Conservation (phyloP, 2,797 vertebrate species). For the Thamnophis elegans region DNA sequence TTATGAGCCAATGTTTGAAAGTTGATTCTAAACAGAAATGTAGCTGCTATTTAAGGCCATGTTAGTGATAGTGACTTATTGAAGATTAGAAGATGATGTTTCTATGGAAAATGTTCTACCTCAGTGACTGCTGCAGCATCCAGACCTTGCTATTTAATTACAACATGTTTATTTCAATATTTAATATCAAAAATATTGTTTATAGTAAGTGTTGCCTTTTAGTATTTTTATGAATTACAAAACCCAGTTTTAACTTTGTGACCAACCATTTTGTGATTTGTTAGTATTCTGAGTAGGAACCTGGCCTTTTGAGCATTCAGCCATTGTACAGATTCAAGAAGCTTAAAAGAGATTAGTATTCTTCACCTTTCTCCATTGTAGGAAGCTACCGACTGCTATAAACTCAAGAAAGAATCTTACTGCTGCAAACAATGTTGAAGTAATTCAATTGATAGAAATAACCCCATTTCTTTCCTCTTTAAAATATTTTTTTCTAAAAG, state of each 20-base stretch:
- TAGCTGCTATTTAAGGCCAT: background rate
- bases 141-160: background rate
- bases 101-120: background rate
- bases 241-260: background rate
- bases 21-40: background rate
- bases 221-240: background rate
- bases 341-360: conserved; percentile 1
- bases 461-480: background rate
- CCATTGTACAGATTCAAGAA: background rate
- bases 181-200: background rate
- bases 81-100: background rate
- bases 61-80: background rate
- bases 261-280: background rate
- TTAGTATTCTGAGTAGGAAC: background rate
- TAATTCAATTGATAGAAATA: background rate
- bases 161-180: background rate
- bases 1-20: background rate
- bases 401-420: background rate
- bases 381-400: background rate
- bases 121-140: background rate
- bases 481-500: conserved; percentile 12
- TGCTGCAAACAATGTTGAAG: background rate
- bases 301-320: background rate
- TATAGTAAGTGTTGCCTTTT: background rate
- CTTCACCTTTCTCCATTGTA: background rate